phyloP scores from a whole-genome alignment of 2,888 invertebrate species.

The Aporophyla nigra region DNA sequence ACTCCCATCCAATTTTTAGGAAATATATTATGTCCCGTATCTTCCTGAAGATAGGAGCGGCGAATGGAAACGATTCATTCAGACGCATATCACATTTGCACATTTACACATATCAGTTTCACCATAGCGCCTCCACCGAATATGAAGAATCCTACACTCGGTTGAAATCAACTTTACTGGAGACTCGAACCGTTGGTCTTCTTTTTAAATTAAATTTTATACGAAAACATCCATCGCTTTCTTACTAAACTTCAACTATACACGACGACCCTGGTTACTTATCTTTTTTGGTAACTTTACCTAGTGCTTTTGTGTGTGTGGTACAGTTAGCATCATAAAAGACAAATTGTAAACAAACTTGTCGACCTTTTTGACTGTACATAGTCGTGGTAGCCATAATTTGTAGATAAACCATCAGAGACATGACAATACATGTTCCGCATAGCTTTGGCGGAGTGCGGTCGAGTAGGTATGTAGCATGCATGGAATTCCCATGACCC shows the following conservation, averaged over 20 bases:
- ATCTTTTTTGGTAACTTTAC: no score
- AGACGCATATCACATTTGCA: no score
- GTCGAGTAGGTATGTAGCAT: constrained; percentile 33
- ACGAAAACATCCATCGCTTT: no score
- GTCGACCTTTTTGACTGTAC: neutral
- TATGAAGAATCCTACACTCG: no score
- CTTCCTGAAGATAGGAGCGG: neutral
- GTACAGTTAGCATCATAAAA: no score
- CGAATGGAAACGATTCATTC: no score
- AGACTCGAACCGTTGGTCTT: no score
- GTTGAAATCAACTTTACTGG: neutral
- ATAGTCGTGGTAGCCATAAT: neutral
- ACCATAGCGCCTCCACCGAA: neutral
- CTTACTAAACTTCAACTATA: no score
- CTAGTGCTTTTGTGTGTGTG: neutral
- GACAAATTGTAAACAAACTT: no score
- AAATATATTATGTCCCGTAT: neutral
- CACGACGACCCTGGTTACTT: no score
- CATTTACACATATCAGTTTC: no score
- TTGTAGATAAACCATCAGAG: constrained; percentile 1
- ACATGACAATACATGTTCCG: constrained; percentile 16
- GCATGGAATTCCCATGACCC: constrained; percentile 44
- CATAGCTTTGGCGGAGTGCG: constrained; percentile 40
- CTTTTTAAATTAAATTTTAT: no score
- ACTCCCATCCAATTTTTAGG: neutral